Conservation (phyloP, 2,888 invertebrate genomes). For the Adelognathus sp. region DNA sequence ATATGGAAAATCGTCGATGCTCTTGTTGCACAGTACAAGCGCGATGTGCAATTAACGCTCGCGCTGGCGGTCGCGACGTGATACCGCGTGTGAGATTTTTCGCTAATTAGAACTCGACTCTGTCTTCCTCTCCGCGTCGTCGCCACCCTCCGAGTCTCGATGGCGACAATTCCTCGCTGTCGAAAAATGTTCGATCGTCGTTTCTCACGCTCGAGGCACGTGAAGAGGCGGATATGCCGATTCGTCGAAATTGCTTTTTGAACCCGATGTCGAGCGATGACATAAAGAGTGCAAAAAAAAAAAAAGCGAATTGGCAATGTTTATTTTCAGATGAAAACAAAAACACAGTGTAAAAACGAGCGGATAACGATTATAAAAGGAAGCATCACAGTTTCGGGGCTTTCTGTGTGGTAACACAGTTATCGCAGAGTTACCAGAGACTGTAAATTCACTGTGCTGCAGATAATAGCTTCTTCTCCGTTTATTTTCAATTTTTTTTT, state of each 20-base stretch:
- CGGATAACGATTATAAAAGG: too few species aligned
- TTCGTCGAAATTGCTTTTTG: neutral
- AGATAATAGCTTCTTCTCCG: neutral
- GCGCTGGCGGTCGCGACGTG: neutral
- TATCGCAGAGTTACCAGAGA: neutral
- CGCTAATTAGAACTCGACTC: slow-evolving; percentile 17
- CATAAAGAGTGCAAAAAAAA: neutral
- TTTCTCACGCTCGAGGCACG: neutral
- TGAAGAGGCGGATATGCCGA: neutral
- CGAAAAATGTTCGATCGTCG: neutral
- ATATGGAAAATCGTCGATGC: slow-evolving; percentile 10
- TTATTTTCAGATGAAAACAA: too few species aligned
- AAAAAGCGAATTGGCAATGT: neutral
- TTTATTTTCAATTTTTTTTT: neutral
- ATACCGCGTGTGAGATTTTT: slow-evolving; percentile 25
- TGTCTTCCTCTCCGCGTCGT: neutral
- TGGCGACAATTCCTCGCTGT: neutral
- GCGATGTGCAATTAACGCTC: neutral
- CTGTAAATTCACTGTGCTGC: neutral
- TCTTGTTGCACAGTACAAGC: too few species aligned
- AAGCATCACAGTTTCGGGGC: neutral
- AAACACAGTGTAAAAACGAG: too few species aligned
- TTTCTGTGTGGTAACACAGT: neutral
- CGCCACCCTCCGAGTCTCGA: neutral
- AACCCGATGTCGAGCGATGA: neutral